Evolutionary conservation across 2,113 vertebrate species (phyloP).

Genomic region (Pituophis catenifer): DNA sequence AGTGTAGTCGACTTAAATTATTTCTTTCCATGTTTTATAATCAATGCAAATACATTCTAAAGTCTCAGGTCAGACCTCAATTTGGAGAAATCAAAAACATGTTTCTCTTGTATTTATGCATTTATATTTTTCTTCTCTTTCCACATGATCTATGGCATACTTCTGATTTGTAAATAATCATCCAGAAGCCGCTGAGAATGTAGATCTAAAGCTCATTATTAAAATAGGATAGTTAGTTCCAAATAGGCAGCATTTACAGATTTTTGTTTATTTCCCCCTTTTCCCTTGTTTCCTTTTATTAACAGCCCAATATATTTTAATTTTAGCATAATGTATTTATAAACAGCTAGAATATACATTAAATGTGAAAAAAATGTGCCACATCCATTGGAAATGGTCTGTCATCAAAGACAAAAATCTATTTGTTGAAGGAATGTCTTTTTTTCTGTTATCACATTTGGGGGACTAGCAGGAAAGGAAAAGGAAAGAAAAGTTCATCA

Average conservation of each 20-base stretch:
- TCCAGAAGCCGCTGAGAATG: not conserved
- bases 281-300: not conserved
- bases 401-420: not conserved
- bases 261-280: not conserved
- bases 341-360: slow-evolving; percentile 3
- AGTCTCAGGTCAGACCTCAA: not conserved
- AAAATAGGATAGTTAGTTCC: not conserved
- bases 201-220: not conserved
- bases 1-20: not conserved
- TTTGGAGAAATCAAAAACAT: not conserved
- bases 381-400: not conserved
- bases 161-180: not conserved
- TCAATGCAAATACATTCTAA: slow-evolving; percentile 10
- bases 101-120: not conserved
- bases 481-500: not conserved
- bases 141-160: not conserved
- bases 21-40: slow-evolving; percentile 15
- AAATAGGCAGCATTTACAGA: not conserved
- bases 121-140: not conserved
- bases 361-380: not conserved
- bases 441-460: not conserved
- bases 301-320: not conserved
- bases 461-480: not conserved
- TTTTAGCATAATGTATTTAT: slow-evolving; percentile 19
- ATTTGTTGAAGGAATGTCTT: not conserved